These are phyloP conservation scores for Linurgus olivaceus DNA, from an alignment of 2,797 vertebrate genomes.

Conservation along the genomic window DNA sequence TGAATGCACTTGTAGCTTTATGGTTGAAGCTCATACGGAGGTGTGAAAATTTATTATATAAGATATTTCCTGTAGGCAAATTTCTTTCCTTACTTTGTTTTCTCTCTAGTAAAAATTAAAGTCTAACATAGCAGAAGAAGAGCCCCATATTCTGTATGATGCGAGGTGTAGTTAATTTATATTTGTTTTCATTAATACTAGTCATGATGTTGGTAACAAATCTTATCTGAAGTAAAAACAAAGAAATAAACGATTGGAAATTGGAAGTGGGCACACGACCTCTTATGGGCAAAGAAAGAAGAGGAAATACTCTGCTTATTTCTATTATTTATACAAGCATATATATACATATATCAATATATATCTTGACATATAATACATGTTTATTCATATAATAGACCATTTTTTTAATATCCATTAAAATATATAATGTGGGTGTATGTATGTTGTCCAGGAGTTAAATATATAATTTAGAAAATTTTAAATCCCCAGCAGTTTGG, in stretches of 20 bases:
- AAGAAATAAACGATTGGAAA: background rate
- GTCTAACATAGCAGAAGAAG: background rate
- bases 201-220: background rate
- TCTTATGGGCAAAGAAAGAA: background rate
- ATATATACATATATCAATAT: background rate
- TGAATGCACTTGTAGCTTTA: constrained; percentile 88
- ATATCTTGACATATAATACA: background rate
- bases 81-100: background rate
- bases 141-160: accelerated
- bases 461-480: background rate
- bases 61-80: background rate
- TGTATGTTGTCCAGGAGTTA: background rate
- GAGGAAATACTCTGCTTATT: background rate
- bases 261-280: background rate
- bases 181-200: background rate
- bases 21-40: constrained; percentile 84
- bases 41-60: constrained; percentile 67
- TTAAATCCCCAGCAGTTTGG: background rate
- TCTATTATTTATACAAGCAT: no score
- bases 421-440: background rate
- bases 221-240: background rate
- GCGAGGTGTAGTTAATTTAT: background rate
- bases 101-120: background rate
- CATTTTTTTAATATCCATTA: background rate
- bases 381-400: background rate